Conservation (phyloP, 2,888 invertebrate species). For the Pantelozetes paolii region DNA sequence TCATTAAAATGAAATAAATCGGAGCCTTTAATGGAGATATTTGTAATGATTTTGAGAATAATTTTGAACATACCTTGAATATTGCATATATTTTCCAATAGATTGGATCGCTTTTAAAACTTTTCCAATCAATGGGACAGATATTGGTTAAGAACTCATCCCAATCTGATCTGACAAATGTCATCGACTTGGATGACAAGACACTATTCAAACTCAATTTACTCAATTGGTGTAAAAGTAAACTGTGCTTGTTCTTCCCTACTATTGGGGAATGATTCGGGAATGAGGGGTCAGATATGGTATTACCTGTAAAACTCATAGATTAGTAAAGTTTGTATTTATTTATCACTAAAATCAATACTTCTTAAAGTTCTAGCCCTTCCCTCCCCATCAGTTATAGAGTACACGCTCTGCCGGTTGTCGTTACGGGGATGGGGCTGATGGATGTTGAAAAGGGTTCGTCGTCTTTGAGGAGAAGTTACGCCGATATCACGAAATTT, state of each 20-base stretch:
- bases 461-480: slow-evolving; percentile 17
- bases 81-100: slow-evolving; percentile 53
- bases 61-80: slow-evolving; percentile 51
- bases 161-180: slow-evolving; percentile 26
- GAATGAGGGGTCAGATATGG: slow-evolving; percentile 23
- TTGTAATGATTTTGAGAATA: slow-evolving; percentile 16
- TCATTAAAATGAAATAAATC: slow-evolving; percentile 56
- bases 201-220: slow-evolving; percentile 22
- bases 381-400: not conserved
- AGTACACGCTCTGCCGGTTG: not conserved
- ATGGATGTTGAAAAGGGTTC: slow-evolving; percentile 12
- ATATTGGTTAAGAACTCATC: slow-evolving; percentile 39
- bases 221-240: slow-evolving; percentile 14
- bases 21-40: slow-evolving; percentile 53
- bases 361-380: not conserved
- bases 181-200: not conserved
- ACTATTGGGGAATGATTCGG: slow-evolving; percentile 5
- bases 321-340: not conserved
- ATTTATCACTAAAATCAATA: not conserved
- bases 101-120: slow-evolving; percentile 22
- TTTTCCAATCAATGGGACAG: slow-evolving; percentile 40
- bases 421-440: slow-evolving; percentile 9
- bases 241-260: not conserved
- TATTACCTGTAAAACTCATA: not conserved
- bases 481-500: slow-evolving; percentile 34